Conservation (phyloP, 2,797 vertebrate genomes). For the Crenuchus spilurus region DNA sequence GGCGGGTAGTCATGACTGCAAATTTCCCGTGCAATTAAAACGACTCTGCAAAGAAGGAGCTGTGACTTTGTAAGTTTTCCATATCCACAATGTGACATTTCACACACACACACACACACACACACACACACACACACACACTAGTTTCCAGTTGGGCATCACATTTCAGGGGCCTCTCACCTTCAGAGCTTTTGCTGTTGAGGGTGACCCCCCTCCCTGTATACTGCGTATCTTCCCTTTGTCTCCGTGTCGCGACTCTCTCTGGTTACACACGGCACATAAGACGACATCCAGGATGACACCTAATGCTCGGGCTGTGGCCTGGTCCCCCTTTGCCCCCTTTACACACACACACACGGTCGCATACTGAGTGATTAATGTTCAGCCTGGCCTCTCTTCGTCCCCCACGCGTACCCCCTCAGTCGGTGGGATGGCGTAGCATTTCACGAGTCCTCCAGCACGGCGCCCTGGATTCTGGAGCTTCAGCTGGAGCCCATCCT, state of each 20-base stretch:
- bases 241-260: slow-evolving; percentile 77
- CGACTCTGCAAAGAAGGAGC: not conserved
- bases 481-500: slow-evolving; percentile 71
- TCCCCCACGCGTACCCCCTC: slow-evolving; percentile 68
- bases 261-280: slow-evolving; percentile 76
- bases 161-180: slow-evolving; percentile 74
- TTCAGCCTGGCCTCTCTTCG: slow-evolving; percentile 78
- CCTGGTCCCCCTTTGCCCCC: slow-evolving; percentile 57
- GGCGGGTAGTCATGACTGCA: not conserved
- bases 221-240: slow-evolving; percentile 55
- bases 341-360: slow-evolving; percentile 55
- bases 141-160: slow-evolving; percentile 56
- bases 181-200: slow-evolving; percentile 69
- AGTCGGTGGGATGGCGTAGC: slow-evolving; percentile 75
- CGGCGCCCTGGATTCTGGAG: slow-evolving; percentile 85
- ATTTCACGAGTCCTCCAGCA: slow-evolving; percentile 86
- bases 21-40: not conserved
- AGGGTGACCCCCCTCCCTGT: slow-evolving; percentile 50
- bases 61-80: slow-evolving; percentile 7
- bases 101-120: not conserved
- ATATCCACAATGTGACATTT: not conserved
- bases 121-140: slow-evolving; percentile 3
- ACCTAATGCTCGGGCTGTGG: slow-evolving; percentile 81
- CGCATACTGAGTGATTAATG: slow-evolving; percentile 84
- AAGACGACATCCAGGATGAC: slow-evolving; percentile 71